Percentiles rank a stretch among this genome's conserved stretches.
phyloP scores from a whole-genome alignment of 2,888 invertebrate genomes.

The Melitaea athalia region DNA sequence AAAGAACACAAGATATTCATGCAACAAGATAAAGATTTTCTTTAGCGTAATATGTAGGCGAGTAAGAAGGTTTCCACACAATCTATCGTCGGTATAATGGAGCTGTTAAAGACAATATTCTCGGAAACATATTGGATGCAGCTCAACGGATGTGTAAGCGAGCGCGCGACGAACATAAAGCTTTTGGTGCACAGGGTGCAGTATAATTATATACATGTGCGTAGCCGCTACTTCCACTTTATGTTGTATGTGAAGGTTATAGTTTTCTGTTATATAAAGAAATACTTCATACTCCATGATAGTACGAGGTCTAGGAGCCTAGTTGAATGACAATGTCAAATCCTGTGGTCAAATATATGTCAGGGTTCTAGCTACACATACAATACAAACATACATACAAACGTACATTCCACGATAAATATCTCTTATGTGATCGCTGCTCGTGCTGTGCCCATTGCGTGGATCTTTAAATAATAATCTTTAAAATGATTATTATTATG shows the following conservation, averaged over 20 bases:
- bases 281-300: no score
- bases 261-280: background rate
- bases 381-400: no score
- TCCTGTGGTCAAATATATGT: no score
- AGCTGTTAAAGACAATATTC: constrained; percentile 82
- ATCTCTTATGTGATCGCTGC: no score
- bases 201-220: background rate
- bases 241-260: background rate
- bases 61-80: constrained; percentile 44
- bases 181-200: constrained; percentile 45
- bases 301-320: no score
- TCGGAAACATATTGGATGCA: constrained; percentile 81
- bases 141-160: constrained; percentile 79
- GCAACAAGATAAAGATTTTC: constrained; percentile 49
- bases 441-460: no score
- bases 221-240: background rate
- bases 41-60: constrained; percentile 42
- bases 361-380: no score
- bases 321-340: no score
- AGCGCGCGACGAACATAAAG: constrained; percentile 60
- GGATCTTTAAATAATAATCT: no score
- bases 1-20: constrained; percentile 68
- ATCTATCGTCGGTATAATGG: constrained; percentile 74
- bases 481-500: no score
- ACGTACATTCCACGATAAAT: no score